Base-by-base conservation (phyloP, 30 jellyfish, hydroid and myxozoan genomes). In the Morbakka virulenta region DNA sequence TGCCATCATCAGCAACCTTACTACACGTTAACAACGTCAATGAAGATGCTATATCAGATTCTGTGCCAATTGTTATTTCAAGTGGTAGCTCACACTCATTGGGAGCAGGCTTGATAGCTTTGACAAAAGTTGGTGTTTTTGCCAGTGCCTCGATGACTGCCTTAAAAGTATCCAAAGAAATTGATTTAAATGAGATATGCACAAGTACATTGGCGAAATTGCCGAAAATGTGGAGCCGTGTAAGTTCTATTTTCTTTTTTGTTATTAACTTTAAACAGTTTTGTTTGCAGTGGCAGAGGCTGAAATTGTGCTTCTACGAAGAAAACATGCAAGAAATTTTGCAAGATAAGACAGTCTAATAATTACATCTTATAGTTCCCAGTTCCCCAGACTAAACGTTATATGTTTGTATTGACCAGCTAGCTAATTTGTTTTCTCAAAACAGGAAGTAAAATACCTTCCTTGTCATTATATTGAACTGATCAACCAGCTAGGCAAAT, bases 161-260 rank as follows among this genome's bases (percentile, higher is more conserved):
- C 4, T 32, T 77, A 57, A 30, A 83, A 4, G 57, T 77, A 9
- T 52, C 87, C n/a, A 81, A 82, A 14, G 82, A 68, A 53, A 57
- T 25, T 33, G 88, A 78, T 34, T 57, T 87, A 27, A 30, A 21
- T 50, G 96, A 87, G 29, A 67, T 87, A 11, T 65, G 84, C 75
- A 26, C 52, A 53, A 53, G 48, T 70, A 87, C 89, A 13, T 69
- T 87, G 36, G 87, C 77, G 4, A 88, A 88, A 80, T 76, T 88
- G 48, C 97, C 97, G 2, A 78, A 82, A 25, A 77, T 88, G 1
- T 88, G 97, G 97, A 88, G 97, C 64, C 65, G 88, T 90, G 97
- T 88, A 73, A 23, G 91, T 4, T 50, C 48, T n/a, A 3, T 24
- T 33, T n/a, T 33, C 24, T 17, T 6, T n/a, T 34, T 2, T 21